Evolutionary conservation across 2,888 invertebrate genomes (phyloP), one percentile per base, ranked within the genome.

Genomic region (Cheilosia vernalis): DNA sequence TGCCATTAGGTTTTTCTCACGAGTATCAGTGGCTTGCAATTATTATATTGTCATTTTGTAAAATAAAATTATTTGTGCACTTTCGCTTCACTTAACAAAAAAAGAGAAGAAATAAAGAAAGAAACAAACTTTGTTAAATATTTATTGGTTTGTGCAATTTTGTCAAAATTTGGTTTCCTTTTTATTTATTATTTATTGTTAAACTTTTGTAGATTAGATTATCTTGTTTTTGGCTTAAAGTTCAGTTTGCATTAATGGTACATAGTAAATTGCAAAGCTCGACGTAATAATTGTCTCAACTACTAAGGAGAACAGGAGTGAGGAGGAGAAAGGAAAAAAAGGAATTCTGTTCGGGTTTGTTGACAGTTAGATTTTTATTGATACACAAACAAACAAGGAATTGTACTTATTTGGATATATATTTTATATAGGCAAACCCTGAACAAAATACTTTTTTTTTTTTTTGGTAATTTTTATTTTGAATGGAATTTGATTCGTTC

Each of bases 71-170:
- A 47, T 47, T 64, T 79, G 60, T 51, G 19, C 19, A 79, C 64
- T 78, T 78, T 47, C 2, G 1, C 21, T 78, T 78, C 55, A 61
- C 40, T 33, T 67, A 4, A 58, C 4, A 49, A 60, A 44, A 27
- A 58, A 10, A 58, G 30, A 63, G 2, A 21, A 2, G 21, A 1
- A 2, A 21, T 1, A 58, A 55, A 63, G 27, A 21, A 64, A 24
- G 70, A 58, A 42, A 33, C 19, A 66, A 81, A 61, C 40, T 47
- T 81, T 85, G 85, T 85, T 77, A 63, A 85, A 81, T 85, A 85
- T 85, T 85, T 85, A 85, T 85, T 85, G 80, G 80, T 80, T 85
- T 72, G 85, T 85, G 85, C 85, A 85, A 85, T 80, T 77, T 80
- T 80, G 49, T 80, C 80, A 81, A 85, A 85, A 80, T 85, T 84